Base-by-base conservation (phyloP, 2,113 vertebrate species). In the Pseudopipra pipra region DNA sequence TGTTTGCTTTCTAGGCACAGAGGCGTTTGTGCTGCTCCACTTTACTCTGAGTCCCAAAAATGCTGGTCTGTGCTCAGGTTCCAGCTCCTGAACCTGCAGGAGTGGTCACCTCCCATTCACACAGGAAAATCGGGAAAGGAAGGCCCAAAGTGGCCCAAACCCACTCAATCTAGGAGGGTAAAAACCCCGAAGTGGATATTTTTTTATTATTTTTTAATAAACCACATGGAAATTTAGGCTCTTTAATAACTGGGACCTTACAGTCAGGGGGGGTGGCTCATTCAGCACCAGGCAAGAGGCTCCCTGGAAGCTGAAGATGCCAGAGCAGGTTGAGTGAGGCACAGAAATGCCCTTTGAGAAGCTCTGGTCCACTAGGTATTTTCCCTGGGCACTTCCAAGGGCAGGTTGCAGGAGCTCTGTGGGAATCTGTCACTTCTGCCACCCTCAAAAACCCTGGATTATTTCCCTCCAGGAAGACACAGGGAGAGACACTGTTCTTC, bases 401-500 rank as follows among this genome's bases (percentile, higher is more conserved):
- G 31, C 85, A 80, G 37, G 58, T 20, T 0, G 0, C 46, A 54
- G 63, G 18, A 62, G 24, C 47, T 77, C 56, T 0, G 0, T 1
- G 1, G 19, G 55, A 78, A 90, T 33, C 16, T 93, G 52, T 81
- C 39, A 28, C 70, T 87, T 77, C 70, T 84, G 65, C 35, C 0
- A 0, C 15, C 18, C 39, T 91, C 37, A 61, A 85, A 87, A 59
- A 6, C 11, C 59, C 5, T 0, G 1, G 2, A 24, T 7, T 75
- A 51, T 81, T 87, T 90, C 73, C 70, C 37, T 87, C 43, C 0
- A 1, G 65, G 67, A 87, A 95, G 56, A 61, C 35, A 31, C 0
- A 0, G 43, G 47, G 47, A 54, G 35, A 82, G n/a, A 12, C 20
- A 51, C 3, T 2, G 68, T 61, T 72, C 73, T 89, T 58, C 12